These are phyloP conservation scores for Cacatua alba DNA, from an alignment of 2,113 vertebrate genomes.

Conservation along the genomic window DNA sequence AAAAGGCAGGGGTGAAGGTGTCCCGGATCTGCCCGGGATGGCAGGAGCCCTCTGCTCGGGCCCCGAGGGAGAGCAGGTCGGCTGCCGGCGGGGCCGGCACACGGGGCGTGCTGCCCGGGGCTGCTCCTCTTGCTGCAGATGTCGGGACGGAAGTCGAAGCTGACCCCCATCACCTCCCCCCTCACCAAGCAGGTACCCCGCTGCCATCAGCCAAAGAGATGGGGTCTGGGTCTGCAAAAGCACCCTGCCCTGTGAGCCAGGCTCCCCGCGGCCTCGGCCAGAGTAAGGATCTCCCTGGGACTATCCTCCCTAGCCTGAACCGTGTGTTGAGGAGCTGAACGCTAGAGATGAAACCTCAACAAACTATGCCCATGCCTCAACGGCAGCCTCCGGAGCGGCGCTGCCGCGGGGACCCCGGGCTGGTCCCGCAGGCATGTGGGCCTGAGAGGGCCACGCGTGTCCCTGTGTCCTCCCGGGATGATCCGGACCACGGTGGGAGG, in stretches of 20 bases:
- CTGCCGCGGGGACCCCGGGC: not conserved
- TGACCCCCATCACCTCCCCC: not conserved
- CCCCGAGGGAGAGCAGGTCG: not conserved
- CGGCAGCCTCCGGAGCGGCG: not conserved
- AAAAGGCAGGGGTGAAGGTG: not conserved
- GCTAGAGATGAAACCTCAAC: not conserved
- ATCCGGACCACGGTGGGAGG: too few species aligned
- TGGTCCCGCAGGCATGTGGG: not conserved
- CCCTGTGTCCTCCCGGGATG: not conserved
- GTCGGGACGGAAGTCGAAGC: not conserved
- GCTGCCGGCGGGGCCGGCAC: not conserved
- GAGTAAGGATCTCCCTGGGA: not conserved
- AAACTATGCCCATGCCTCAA: rapidly evolving
- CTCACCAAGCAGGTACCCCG: not conserved
- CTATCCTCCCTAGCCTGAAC: not conserved
- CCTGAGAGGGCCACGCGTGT: not conserved
- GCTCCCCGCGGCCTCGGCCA: not conserved
- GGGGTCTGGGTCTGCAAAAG: not conserved
- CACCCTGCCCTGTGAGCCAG: not conserved
- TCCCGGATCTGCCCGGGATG: too few species aligned
- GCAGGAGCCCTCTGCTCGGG: not conserved
- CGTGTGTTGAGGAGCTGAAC: not conserved
- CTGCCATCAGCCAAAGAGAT: too few species aligned
- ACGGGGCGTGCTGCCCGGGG: too few species aligned
- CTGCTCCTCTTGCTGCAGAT: not conserved